Evolutionary conservation across 1,140 invertebrate genomes (phyloP).

Genomic region (Mamestra configurata): DNA sequence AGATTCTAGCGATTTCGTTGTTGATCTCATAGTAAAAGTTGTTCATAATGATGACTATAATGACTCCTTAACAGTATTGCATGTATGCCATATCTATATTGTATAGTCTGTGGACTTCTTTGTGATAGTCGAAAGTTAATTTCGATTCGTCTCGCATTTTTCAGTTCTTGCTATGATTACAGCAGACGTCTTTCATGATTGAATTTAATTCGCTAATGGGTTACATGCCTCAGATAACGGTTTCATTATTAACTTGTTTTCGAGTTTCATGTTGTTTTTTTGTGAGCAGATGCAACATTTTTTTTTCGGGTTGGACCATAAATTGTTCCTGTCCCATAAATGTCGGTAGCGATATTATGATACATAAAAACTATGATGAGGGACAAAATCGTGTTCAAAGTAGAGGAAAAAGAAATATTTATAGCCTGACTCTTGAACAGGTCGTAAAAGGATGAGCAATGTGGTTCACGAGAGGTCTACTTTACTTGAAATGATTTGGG

Average conservation of each 20-base stretch:
- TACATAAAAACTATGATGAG: constrained; percentile 38
- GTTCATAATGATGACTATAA: too few species aligned
- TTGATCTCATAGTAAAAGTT: too few species aligned
- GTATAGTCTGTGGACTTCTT: too few species aligned
- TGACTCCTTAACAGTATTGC: too few species aligned
- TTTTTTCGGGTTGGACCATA: not conserved
- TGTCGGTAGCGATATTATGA: constrained; percentile 24
- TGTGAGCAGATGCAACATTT: not conserved
- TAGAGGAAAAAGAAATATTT: constrained; percentile 21
- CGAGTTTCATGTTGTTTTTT: not conserved
- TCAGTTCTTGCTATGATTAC: not conserved
- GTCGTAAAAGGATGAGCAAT: constrained; percentile 29
- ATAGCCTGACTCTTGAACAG: not conserved
- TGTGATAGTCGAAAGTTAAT: not conserved
- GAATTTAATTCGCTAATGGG: not conserved
- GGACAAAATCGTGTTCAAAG: constrained; percentile 34
- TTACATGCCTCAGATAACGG: too few species aligned
- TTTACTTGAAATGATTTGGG: not conserved
- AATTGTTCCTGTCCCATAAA: constrained; percentile 16
- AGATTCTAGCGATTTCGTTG: too few species aligned
- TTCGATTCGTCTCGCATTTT: constrained; percentile 1
- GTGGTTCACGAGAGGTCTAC: constrained; percentile 1
- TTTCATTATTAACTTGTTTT: too few species aligned
- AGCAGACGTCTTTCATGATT: not conserved
- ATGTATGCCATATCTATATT: too few species aligned